A percentile compares a stretch with the other conserved stretches of the same genome.
Evolutionary conservation across 2,113 vertebrate genomes (phyloP).

Genomic region (Anarhynchus alexandrinus): DNA sequence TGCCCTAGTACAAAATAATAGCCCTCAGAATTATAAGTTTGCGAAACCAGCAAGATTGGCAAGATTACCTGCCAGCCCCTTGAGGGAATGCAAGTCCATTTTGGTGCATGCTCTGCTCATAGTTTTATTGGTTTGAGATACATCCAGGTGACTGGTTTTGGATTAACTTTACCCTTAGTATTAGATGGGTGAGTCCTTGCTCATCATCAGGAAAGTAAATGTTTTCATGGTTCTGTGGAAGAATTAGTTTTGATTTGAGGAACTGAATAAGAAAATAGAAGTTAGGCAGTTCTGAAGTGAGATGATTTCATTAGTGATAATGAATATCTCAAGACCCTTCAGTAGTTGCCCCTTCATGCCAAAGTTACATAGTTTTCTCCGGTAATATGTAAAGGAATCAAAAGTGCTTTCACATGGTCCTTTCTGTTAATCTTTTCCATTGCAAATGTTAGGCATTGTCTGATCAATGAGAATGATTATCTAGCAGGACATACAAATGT

Average conservation of each 20-base stretch:
- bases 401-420: not conserved
- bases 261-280: not conserved
- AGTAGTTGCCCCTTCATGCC: not conserved
- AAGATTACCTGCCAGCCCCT: not conserved
- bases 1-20: not conserved
- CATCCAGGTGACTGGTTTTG: not conserved
- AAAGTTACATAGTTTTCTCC: not conserved
- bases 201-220: not conserved
- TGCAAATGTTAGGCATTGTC: not conserved
- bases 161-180: not conserved
- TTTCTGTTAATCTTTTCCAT: not conserved
- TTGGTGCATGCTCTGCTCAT: not conserved
- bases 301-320: not conserved
- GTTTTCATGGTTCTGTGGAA: not conserved
- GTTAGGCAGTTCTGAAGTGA: not conserved
- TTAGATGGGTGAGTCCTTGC: not conserved
- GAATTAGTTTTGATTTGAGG: not conserved
- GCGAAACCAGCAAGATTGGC: not conserved
- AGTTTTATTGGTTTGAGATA: not conserved
- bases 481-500: not conserved
- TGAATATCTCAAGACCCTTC: not conserved
- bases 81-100: not conserved
- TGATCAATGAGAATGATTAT: not conserved
- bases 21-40: not conserved
- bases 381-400: not conserved